Base-by-base conservation (phyloP, 2,797 vertebrate genomes). In the Orientallactaga sibirica region DNA sequence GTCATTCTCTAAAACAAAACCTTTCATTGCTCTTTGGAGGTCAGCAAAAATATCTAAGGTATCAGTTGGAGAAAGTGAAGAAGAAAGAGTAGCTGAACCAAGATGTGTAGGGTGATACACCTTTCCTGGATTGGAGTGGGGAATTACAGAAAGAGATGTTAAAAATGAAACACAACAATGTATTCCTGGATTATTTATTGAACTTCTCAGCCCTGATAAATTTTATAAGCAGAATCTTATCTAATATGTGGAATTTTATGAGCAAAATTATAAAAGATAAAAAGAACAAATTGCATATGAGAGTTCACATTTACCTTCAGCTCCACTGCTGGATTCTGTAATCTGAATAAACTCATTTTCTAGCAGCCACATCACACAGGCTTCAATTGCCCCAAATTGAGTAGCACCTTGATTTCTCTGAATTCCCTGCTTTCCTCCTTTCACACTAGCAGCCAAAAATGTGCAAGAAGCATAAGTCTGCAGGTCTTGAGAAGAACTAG, bases 11-110 rank as follows among this genome's bases (percentile, higher is more conserved):
- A 99, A 98, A 79, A 99, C 99, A 97, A 99, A 99, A 84, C 99
- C 99, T 96, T 99, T 99, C 99, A 99, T 99, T 85, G 99, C 99
- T 97, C 99, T 98, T 97, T 99, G 99, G 70, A 99, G 98, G 96
- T 99, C 99, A 94, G 99, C 99, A 98, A 99, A 99, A 98, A 99
- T 99, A 93, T 99, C 99, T 90, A 99, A 98, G 37, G 99, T 99
- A 97, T 99, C 99, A 16, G 96, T 97, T 82, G 99, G 99, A 66
- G 99, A 99, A 81, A 99, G 99, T 84, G 99, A 99, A 82, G 99
- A 99, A 11, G 99, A 99, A 85, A 99, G 98, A 75, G 99, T 99
- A 89, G 99, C 99, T 48, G 98, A 98, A 76, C 99, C 99, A 48
- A 99, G 99, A 91, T 99, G 99, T 68, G 99, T 99, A 2, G 99